Conservation (phyloP, 2,113 vertebrate species). For the Lucifuga dentata region DNA sequence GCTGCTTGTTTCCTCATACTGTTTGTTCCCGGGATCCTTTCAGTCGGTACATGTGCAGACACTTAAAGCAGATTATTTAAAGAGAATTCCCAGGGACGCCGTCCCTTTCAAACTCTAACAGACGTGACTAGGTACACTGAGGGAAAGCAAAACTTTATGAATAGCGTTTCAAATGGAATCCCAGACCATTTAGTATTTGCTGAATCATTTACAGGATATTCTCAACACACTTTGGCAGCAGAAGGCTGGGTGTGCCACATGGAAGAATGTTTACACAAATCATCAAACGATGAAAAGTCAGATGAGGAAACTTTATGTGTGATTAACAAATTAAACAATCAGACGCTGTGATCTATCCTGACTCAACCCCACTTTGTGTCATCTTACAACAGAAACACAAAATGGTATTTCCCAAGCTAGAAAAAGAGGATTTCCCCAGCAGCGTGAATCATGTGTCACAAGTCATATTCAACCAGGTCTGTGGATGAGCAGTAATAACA, state of each 20-base stretch:
- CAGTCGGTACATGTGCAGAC: conserved; percentile 40
- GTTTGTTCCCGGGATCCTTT: conserved; percentile 14
- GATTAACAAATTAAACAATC: neutral
- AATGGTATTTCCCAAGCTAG: conserved; percentile 6
- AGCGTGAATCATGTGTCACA: neutral
- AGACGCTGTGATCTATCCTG: neutral
- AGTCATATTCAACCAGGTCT: conserved; percentile 17
- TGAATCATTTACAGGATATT: conserved; percentile 5
- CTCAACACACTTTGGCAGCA: neutral
- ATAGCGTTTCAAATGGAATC: too few relatives aligned
- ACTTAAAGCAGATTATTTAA: conserved; percentile 22
- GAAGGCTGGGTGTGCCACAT: neutral
- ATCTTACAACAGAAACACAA: neutral
- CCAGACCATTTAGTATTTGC: neutral
- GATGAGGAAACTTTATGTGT: neutral
- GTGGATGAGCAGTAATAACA: neutral
- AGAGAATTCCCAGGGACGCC: conserved; percentile 11
- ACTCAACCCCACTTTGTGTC: neutral
- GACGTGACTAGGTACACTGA: neutral
- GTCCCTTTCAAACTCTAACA: neutral
- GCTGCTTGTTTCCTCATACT: conserved; percentile 4
- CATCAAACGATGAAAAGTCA: neutral
- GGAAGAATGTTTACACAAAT: neutral
- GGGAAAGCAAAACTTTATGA: conserved; percentile 25
- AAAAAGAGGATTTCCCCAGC: neutral